phyloP scores from a whole-genome alignment of 2,888 invertebrate species.

The Caenorhabditis sp. region DNA sequence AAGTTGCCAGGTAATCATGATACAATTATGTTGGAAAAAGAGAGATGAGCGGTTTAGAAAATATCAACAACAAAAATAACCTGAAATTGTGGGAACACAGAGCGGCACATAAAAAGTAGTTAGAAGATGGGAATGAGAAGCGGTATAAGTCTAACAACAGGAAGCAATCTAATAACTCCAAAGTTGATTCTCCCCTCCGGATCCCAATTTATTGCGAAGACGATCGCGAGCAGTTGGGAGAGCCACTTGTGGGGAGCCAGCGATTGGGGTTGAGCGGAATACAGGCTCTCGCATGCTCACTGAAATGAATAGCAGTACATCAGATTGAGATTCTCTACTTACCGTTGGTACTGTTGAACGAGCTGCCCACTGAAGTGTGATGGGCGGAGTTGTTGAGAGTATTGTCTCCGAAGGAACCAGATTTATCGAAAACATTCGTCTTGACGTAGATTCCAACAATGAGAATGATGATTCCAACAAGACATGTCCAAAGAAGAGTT shows the following conservation, averaged over 20 bases:
- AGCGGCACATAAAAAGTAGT: slow-evolving; percentile 17
- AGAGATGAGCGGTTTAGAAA: slow-evolving; percentile 4
- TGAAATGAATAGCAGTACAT: not conserved
- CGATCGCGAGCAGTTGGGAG: slow-evolving; percentile 50
- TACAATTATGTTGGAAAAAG: slow-evolving; percentile 29
- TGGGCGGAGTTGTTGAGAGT: slow-evolving; percentile 32
- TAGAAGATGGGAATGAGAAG: slow-evolving; percentile 4
- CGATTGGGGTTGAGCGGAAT: slow-evolving; percentile 64
- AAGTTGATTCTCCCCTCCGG: slow-evolving; percentile 51
- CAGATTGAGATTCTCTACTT: not conserved
- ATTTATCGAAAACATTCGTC: slow-evolving; percentile 48
- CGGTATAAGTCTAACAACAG: slow-evolving; percentile 27
- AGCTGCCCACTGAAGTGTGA: slow-evolving; percentile 63
- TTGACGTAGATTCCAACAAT: slow-evolving; percentile 49
- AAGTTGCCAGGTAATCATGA: slow-evolving; percentile 28
- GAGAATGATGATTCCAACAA: slow-evolving; percentile 55
- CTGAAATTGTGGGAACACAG: slow-evolving; percentile 14
- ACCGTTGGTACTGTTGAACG: slow-evolving; percentile 35
- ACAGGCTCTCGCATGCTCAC: slow-evolving; percentile 56
- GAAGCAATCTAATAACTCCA: slow-evolving; percentile 43
- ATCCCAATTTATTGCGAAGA: slow-evolving; percentile 53
- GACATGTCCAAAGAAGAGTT: slow-evolving; percentile 66
- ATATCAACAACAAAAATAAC: slow-evolving; percentile 4
- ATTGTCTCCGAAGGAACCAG: slow-evolving; percentile 52
- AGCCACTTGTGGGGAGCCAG: slow-evolving; percentile 52